Conservation (phyloP, 2,797 vertebrate species). For the Parauchenoglanis ngamensis region DNA sequence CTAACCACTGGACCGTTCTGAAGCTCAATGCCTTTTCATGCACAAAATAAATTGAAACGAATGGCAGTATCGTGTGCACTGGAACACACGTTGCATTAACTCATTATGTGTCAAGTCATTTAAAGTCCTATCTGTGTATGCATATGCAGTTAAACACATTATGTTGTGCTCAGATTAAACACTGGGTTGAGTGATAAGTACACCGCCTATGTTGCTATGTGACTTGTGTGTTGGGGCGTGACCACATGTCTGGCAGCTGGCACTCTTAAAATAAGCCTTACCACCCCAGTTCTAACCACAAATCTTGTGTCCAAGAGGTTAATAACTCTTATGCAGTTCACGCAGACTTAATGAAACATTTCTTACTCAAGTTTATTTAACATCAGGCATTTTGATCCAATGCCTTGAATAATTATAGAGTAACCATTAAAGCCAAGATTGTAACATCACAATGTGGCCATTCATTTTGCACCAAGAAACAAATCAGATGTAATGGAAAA, state of each 20-base stretch:
- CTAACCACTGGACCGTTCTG: too few species aligned
- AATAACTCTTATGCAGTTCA: not conserved
- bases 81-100: not conserved
- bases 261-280: slow-evolving; percentile 22
- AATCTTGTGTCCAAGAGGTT: not conserved
- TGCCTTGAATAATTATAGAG: not conserved
- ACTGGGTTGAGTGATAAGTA: not conserved
- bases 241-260: slow-evolving; percentile 19
- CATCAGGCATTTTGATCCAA: not conserved
- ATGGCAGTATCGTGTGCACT: not conserved
- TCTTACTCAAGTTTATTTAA: not conserved
- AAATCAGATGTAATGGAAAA: not conserved
- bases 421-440: not conserved
- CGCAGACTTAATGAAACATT: not conserved
- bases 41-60: not conserved
- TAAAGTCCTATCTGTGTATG: not conserved
- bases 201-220: slow-evolving; percentile 16
- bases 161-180: slow-evolving; percentile 13
- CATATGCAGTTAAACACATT: not conserved
- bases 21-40: not conserved
- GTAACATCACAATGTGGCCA: not conserved
- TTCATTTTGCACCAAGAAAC: not conserved
- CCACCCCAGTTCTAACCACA: not conserved
- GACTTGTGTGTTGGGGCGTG: not conserved
- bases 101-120: not conserved